Percentiles rank a stretch among this genome's conserved stretches.
These are phyloP conservation scores for Pteropus alecto DNA, from an alignment of 2,113 vertebrate species.

Conservation along the genomic window DNA sequence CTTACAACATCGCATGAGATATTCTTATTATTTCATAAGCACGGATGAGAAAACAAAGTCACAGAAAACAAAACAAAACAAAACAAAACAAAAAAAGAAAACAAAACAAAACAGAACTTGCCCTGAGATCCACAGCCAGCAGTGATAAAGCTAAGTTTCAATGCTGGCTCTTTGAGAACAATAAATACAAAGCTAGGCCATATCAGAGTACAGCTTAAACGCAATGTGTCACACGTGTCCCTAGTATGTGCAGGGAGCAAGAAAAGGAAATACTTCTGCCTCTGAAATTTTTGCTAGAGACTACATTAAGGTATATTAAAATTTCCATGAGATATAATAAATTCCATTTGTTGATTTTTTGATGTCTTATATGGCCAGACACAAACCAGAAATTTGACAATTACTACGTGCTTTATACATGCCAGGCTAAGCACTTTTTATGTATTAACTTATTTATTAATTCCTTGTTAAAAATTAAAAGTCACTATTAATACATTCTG, in stretches of 20 bases:
- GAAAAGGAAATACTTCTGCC: neutral
- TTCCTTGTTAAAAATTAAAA: neutral
- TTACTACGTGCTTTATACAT: neutral
- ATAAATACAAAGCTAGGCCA: neutral
- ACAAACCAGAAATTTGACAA: neutral
- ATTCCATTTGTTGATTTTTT: neutral
- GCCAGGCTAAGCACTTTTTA: neutral
- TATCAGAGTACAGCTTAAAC: neutral
- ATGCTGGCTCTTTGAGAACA: neutral
- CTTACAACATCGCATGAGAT: neutral
- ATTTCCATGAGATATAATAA: neutral
- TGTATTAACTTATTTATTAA: neutral
- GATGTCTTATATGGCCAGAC: neutral
- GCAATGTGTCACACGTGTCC: neutral
- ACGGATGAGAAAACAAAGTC: neutral
- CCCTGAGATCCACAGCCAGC: neutral
- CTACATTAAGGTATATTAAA: neutral
- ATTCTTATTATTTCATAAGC: neutral
- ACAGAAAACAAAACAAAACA: neutral
- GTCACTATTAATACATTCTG: neutral
- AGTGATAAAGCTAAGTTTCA: neutral
- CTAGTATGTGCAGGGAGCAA: neutral
- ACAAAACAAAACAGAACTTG: neutral
- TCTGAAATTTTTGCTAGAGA: neutral
- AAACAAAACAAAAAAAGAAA: neutral